Evolutionary conservation across 2,797 vertebrate genomes (phyloP), one percentile per base, ranked within the genome.

Genomic region (Hozukius guyotensis): DNA sequence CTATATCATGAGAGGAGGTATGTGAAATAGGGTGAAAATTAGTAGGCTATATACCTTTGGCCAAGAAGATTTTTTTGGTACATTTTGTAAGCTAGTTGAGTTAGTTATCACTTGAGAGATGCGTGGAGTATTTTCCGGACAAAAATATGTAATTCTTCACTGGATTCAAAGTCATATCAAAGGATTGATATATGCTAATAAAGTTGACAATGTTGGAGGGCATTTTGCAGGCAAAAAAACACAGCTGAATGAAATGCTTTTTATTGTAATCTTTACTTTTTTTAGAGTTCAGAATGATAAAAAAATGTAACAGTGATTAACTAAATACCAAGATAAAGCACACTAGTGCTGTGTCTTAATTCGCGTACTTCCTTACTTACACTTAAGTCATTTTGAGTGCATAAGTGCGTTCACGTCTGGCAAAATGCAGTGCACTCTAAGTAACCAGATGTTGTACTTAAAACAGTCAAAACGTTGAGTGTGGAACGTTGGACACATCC

Each of bases 1-100:
- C 87, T 88, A 83, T 88, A 89, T 90, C 83, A 88, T 53, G 55
- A 81, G 63, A 80, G 78, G 77, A 83, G 57, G 66, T 83, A 87
- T 77, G 80, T 20, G 61, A 74, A 82, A 83, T 49, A 63, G 8
- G 70, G 24, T 71, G 61, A 36, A 73, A 84, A 80, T 59, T 20
- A 72, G 49, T 31, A 42, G 38, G 38, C 13, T 42, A 27, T 57
- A 52, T 10, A 61, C 32, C 34, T 60, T 70, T 59, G 14, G 16
- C 34, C 29, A 36, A 32, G 22, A 52, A 16, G 32, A 29, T 75
- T 20, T 60, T 49, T 62, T 49, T 62, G 24, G 16, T 22, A 6
- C 2, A 27, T 73, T 78, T 68, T 49, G 8, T 14, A 14, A 20
- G n/a, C 4, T n/a, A n/a, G 55, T 59, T n/a, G 42, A 27, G 55